Percentiles rank a stretch among this genome's conserved stretches.
Conservation (phyloP, 2,113 vertebrate species). For the Petaurus breviceps region DNA sequence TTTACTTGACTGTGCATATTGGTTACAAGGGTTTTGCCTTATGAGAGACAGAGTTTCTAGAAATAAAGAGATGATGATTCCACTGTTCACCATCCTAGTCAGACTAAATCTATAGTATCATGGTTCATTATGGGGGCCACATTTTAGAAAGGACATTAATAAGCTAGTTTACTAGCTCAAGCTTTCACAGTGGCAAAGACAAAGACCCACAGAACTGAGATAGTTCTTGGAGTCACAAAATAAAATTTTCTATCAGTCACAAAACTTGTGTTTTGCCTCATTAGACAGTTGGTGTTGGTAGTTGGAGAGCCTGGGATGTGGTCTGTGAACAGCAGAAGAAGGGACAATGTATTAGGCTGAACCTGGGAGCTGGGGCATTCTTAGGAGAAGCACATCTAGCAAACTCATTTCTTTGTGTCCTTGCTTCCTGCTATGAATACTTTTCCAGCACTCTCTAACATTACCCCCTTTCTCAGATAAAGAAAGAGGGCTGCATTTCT, state of each 20-base stretch:
- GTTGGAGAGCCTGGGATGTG: background rate
- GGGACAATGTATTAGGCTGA: background rate
- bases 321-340: background rate
- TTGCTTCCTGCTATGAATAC: background rate
- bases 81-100: background rate
- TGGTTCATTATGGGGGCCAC: too few species aligned
- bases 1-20: too few species aligned
- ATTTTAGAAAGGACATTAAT: background rate
- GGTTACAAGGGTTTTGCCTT: too few species aligned
- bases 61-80: background rate
- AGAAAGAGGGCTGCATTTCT: background rate
- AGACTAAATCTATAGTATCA: background rate
- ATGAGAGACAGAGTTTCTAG: background rate
- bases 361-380: background rate
- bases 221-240: background rate
- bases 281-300: background rate
- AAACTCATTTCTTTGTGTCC: background rate
- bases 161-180: background rate
- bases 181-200: background rate
- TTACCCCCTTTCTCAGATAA: background rate
- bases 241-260: background rate
- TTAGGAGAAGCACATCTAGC: background rate
- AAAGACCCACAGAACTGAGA: too few species aligned
- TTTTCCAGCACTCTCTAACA: background rate
- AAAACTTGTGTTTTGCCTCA: background rate